Percentiles rank a stretch among this genome's conserved stretches.
Conservation (phyloP, 2,888 invertebrate species). For the Emmelina monodactyla region DNA sequence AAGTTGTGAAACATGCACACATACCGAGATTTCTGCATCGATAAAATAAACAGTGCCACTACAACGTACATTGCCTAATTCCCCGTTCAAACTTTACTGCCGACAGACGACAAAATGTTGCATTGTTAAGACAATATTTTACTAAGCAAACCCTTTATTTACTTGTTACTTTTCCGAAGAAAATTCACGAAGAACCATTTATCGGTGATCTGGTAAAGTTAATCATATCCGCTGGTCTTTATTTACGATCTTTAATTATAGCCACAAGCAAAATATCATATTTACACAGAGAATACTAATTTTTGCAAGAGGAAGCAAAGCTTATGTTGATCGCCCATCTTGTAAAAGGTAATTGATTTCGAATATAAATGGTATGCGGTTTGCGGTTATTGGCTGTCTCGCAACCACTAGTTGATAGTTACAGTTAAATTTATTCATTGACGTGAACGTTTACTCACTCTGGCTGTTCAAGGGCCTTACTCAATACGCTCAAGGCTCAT, state of each 20-base stretch:
- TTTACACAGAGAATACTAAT: slow-evolving; percentile 20
- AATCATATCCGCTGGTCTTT: slow-evolving; percentile 26
- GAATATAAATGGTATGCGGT: slow-evolving; percentile 15
- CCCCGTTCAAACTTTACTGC: slow-evolving; percentile 8
- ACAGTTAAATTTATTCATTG: neutral
- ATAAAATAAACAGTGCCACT: slow-evolving; percentile 1
- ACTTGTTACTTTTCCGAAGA: slow-evolving; percentile 20
- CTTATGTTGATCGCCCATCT: slow-evolving; percentile 3
- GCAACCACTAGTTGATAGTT: slow-evolving; percentile 22
- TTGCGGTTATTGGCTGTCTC: slow-evolving; percentile 21
- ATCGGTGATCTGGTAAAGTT: slow-evolving; percentile 5
- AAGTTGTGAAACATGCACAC: slow-evolving; percentile 1
- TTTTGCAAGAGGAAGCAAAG: neutral
- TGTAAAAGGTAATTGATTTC: slow-evolving; percentile 20
- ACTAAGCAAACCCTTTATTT: slow-evolving; percentile 11
- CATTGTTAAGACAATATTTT: neutral
- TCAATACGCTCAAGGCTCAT: slow-evolving; percentile 33
- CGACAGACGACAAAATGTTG: neutral
- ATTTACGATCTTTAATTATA: slow-evolving; percentile 43
- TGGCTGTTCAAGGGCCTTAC: slow-evolving; percentile 25
- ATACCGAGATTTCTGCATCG: slow-evolving; percentile 1
- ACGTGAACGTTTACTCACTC: slow-evolving; percentile 18
- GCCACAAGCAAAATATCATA: slow-evolving; percentile 27
- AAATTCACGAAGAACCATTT: slow-evolving; percentile 23
- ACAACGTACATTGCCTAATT: slow-evolving; percentile 10